These are phyloP conservation scores for Aleiodes leptofemur DNA, from an alignment of 2,888 invertebrate species.

Conservation along the genomic window DNA sequence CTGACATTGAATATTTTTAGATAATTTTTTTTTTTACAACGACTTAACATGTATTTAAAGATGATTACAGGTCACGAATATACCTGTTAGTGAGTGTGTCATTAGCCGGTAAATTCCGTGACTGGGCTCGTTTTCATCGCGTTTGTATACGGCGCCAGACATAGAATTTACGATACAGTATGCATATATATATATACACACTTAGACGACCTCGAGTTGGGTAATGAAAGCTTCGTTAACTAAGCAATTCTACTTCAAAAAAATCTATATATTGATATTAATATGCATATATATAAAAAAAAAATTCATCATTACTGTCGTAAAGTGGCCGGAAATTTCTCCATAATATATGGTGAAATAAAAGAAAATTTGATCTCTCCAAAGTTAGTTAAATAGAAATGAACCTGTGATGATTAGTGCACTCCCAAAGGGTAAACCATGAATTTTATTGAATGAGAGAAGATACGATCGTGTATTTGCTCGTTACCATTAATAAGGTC, in stretches of 20 bases:
- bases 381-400: background rate
- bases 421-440: background rate
- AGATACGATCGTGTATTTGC: constrained; percentile 20
- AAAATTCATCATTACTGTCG: constrained; percentile 25
- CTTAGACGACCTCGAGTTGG: constrained; percentile 10
- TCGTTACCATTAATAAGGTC: constrained; percentile 32
- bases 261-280: constrained; percentile 3
- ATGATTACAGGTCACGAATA: constrained; percentile 18
- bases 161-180: constrained; percentile 30
- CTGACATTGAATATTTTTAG: background rate
- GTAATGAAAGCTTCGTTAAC: constrained; percentile 19
- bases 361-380: background rate
- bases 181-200: background rate
- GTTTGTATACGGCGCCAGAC: constrained; percentile 32
- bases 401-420: constrained; percentile 1
- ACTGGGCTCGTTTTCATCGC: constrained; percentile 25
- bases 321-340: background rate
- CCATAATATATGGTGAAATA: background rate
- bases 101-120: constrained; percentile 19
- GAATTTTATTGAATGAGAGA: constrained; percentile 22
- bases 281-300: constrained; percentile 24
- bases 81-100: constrained; percentile 29
- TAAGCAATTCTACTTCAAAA: background rate
- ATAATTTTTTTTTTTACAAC: background rate
- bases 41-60: constrained; percentile 5